Evolutionary conservation across 1,140 invertebrate genomes (phyloP).

Genomic region (Drosophila arawakana): DNA sequence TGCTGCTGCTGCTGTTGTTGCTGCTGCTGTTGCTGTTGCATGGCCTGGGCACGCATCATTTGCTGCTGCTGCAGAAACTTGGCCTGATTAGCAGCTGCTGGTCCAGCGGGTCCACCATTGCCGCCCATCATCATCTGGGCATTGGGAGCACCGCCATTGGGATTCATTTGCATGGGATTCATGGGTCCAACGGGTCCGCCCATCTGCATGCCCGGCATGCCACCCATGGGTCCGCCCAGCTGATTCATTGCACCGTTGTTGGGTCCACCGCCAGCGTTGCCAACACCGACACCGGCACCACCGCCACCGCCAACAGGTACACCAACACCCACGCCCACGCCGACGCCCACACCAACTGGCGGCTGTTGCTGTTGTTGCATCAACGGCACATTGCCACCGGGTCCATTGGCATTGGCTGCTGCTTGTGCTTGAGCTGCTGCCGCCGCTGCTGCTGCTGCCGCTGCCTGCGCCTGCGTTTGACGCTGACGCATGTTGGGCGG

Average conservation of each 20-base stretch:
- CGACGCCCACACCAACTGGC: slow-evolving; percentile 46
- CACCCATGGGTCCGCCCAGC: slow-evolving; percentile 73
- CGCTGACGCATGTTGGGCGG: slow-evolving; percentile 82
- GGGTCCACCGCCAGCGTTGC: slow-evolving; percentile 44
- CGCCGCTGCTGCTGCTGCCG: slow-evolving; percentile 71
- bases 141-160: slow-evolving; percentile 55
- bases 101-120: slow-evolving; percentile 51
- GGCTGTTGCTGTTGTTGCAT: slow-evolving; percentile 62
- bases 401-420: slow-evolving; percentile 71
- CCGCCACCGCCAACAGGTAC: slow-evolving; percentile 43
- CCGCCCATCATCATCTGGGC: slow-evolving; percentile 80
- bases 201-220: slow-evolving; percentile 81
- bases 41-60: slow-evolving; percentile 83
- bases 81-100: slow-evolving; percentile 86
- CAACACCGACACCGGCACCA: slow-evolving; percentile 45
- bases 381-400: slow-evolving; percentile 58
- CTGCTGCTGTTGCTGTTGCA: slow-evolving; percentile 84
- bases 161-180: slow-evolving; percentile 75
- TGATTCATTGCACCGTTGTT: slow-evolving; percentile 71
- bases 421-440: slow-evolving; percentile 72
- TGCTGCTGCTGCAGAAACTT: slow-evolving; percentile 86
- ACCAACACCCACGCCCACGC: slow-evolving; percentile 34
- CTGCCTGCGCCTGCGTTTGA: slow-evolving; percentile 74
- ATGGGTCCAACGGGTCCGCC: slow-evolving; percentile 68
- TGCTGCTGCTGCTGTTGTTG: slow-evolving; percentile 84